Evolutionary conservation across 2,113 vertebrate species (phyloP), one percentile per base, ranked within the genome.

Genomic region (Passer montanus): DNA sequence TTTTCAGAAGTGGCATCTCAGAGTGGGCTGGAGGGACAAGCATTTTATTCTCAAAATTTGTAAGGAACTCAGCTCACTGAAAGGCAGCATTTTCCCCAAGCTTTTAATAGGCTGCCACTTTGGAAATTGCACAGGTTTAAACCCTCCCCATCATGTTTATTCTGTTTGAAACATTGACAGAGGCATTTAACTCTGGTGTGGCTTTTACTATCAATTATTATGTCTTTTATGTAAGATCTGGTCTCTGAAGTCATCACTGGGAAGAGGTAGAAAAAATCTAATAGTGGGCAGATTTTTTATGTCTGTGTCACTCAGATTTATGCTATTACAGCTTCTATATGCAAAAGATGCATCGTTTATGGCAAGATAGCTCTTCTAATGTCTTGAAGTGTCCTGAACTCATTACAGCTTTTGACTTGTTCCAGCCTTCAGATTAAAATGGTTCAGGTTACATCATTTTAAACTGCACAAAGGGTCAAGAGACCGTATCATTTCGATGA

Each of bases 341-440:
- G 58, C 59, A 86, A 87, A 94, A 85, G 79, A 84, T 80, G 73
- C 52, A 63, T 73, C 78, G 84, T 89, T 78, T 84, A 72, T 74
- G 39, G 41, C 47, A 89, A 44, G 76, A 78, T 55, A 68, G 52
- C 52, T 72, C 72, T 91, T 70, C 94, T 87, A 75, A 74, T 89
- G 80, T 84, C 84, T 91, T 62, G 39, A 94, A 96, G 69, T 90
- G 91, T 93, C 83, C 73, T 96, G 96, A 96, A 88, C 82, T 93
- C 83, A 94, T 97, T 95, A 93, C 35, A 92, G 79, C 67, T 95
- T 97, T 95, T 95, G 89, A 94, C 96, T 97, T 89, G 52, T 84
- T 93, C 85, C 73, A 90, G 80, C 87, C 67, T 87, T 84, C 82
- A 89, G 63, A 96, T 95, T 95, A 94, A 96, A 96, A 94, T 89